phyloP scores from a whole-genome alignment of 2,797 vertebrate genomes.

The Peromyscus attwateri region DNA sequence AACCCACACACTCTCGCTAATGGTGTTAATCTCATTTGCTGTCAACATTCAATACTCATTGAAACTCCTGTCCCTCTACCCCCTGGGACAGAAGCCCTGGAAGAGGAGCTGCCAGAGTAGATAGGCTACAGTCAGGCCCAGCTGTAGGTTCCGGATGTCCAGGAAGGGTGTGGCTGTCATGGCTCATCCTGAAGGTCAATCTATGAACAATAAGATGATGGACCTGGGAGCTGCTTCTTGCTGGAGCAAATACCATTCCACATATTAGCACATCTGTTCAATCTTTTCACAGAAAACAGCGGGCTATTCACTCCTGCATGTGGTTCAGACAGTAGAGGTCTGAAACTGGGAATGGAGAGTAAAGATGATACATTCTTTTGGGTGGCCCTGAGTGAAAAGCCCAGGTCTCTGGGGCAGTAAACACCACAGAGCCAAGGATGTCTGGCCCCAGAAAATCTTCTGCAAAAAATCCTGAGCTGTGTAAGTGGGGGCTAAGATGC shows the following conservation, averaged over 20 bases:
- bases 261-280: not conserved
- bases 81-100: not conserved
- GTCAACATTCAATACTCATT: not conserved
- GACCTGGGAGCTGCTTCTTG: not conserved
- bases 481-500: too few relatives aligned
- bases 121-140: not conserved
- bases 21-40: constrained; percentile 21
- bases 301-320: too few relatives aligned
- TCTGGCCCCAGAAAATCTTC: not conserved
- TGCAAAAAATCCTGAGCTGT: too few relatives aligned
- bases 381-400: not conserved
- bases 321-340: not conserved
- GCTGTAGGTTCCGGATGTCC: not conserved
- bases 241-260: constrained; percentile 19
- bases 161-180: not conserved
- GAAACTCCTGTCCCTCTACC: not conserved
- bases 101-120: not conserved
- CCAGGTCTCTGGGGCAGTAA: not conserved
- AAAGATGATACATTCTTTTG: not conserved
- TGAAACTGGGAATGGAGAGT: too few relatives aligned
- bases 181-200: not conserved
- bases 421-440: not conserved
- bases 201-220: not conserved
- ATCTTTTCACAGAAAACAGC: not conserved
- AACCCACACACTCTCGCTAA: not conserved